Evolutionary conservation across 2,888 invertebrate genomes (phyloP), one percentile per base, ranked within the genome.

Genomic region (Yponomeuta cagnagella): DNA sequence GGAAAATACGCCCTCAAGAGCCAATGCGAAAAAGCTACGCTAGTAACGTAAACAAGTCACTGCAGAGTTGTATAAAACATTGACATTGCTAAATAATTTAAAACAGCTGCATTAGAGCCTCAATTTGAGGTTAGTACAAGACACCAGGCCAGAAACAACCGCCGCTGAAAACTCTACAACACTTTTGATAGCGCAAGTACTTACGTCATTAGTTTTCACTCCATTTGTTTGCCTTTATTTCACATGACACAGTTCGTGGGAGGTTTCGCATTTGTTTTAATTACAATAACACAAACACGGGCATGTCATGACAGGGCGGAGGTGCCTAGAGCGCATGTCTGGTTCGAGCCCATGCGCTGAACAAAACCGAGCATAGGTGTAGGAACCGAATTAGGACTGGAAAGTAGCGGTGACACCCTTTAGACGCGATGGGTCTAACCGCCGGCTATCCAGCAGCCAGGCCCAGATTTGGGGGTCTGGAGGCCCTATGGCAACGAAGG

Each of bases 241-340:
- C 65, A 65, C 65, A 9, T 23, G 8, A 12, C 31, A 30, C 33
- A 30, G 10, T 65, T 65, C 33, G 31, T 10, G 2, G 4, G 33
- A 65, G 10, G 30, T 65, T 65, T 65, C 4, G 23, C 65, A 65
- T 10, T 65, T 65, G 65, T 65, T 65, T 58, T 58, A 74, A 74
- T 73, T 73, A 76, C 67, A 75, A 76, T 74, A 76, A 74, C 73
- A 71, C 69, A 73, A 68, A 72, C 70, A 58, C 15, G 52, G 12
- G 12, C 15, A 58, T 58, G 52, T 15, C 52, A 58, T 58, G 52
- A 58, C 52, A 15, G 52, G 52, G 52, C 52, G 52, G 52, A 15
- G 52, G 15, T 58, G 52, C 52, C 15, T 33, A 65, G 65, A 8
- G 65, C 65, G 65, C 65, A 65, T 65, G 65, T 30, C 31, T 33